Evolutionary conservation across 2,888 invertebrate species (phyloP).

Genomic region (Orthosia incerta): DNA sequence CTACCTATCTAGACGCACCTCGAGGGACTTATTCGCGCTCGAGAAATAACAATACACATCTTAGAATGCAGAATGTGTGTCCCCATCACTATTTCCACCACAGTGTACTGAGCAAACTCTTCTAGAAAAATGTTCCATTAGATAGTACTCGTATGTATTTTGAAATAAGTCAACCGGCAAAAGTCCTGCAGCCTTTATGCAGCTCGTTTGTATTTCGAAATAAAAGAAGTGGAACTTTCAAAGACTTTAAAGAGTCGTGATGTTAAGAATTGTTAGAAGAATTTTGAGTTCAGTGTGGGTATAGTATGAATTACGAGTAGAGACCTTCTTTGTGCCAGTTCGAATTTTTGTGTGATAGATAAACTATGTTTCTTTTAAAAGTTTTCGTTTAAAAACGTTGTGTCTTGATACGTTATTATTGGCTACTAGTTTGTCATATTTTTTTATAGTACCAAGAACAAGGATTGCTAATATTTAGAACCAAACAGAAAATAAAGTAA

Average conservation of each 20-base stretch:
- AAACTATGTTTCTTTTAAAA: no score
- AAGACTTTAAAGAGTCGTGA: neutral
- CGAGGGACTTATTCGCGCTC: neutral
- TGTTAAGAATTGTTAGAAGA: neutral
- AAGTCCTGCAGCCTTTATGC: conserved; percentile 12
- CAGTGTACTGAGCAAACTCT: conserved; percentile 24
- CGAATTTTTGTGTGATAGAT: no score
- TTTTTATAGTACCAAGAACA: no score
- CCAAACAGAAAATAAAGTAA: neutral
- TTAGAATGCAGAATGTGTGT: conserved; percentile 38
- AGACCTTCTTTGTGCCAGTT: no score
- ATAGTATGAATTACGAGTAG: no score
- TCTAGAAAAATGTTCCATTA: conserved; percentile 22
- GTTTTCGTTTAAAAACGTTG: no score
- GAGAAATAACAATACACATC: conserved; percentile 33
- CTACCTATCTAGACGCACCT: conserved; percentile 1
- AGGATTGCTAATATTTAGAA: neutral
- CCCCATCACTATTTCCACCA: conserved; percentile 2
- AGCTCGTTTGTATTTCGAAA: conserved; percentile 2
- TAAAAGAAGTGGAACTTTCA: conserved; percentile 39
- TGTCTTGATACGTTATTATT: no score
- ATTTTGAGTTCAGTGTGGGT: neutral
- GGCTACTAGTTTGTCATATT: no score
- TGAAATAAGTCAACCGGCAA: conserved; percentile 47
- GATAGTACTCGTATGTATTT: conserved; percentile 11